These are phyloP conservation scores for Ferrisia virgata DNA, from an alignment of 2,888 invertebrate species.

Conservation along the genomic window DNA sequence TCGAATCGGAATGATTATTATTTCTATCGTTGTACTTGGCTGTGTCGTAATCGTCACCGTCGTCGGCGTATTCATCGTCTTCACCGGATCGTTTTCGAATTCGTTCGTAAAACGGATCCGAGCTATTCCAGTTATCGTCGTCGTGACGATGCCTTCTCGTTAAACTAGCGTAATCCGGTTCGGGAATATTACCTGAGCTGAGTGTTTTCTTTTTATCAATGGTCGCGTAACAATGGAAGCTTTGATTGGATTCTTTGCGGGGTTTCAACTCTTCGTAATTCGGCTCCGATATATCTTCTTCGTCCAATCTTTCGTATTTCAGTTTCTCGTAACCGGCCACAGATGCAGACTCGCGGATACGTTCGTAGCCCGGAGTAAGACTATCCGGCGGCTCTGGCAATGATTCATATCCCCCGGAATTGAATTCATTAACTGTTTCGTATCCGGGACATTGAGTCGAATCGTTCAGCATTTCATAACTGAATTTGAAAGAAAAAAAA, in stretches of 20 bases:
- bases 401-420: conserved; percentile 33
- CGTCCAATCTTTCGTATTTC: conserved; percentile 41
- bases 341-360: conserved; percentile 36
- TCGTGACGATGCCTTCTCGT: conserved; percentile 43
- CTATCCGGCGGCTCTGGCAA: conserved; percentile 37
- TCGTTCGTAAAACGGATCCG: conserved; percentile 37
- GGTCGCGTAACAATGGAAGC: conserved; percentile 55
- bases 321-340: conserved; percentile 31
- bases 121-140: conserved; percentile 19
- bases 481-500: background rate
- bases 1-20: conserved; percentile 35
- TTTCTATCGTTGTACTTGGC: conserved; percentile 23
- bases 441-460: conserved; percentile 35
- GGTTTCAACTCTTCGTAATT: conserved; percentile 73
- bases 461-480: conserved; percentile 31
- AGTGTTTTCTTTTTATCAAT: conserved; percentile 54
- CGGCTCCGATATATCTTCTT: conserved; percentile 59
- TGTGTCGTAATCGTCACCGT: background rate
- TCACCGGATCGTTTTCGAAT: conserved; percentile 3
- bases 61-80: background rate
- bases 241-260: conserved; percentile 48
- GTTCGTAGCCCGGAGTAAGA: conserved; percentile 42
- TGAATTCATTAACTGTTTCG: conserved; percentile 42
- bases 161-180: conserved; percentile 51
- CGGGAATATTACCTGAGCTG: conserved; percentile 50